Percentiles rank a stretch among this genome's conserved stretches.
These are phyloP conservation scores for Mythimna albipuncta DNA, from an alignment of 2,888 invertebrate genomes.

Conservation along the genomic window DNA sequence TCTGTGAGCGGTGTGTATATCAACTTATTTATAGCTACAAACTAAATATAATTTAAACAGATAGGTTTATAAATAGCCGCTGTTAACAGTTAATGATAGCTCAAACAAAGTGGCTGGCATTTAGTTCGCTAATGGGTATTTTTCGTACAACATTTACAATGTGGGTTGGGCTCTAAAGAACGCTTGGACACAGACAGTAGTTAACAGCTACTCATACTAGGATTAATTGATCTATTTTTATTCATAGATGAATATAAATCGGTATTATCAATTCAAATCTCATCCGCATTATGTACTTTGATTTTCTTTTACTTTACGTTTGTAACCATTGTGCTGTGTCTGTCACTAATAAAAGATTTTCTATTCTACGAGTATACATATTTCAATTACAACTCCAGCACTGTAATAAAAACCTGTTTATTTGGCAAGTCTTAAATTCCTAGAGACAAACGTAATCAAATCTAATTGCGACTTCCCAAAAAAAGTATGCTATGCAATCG, in stretches of 20 bases:
- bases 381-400: too few species aligned
- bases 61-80: conserved; percentile 70
- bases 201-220: conserved; percentile 12
- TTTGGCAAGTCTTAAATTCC: too few species aligned
- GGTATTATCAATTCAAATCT: too few species aligned
- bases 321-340: too few species aligned
- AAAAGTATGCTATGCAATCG: too few species aligned
- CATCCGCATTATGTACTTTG: too few species aligned
- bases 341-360: too few species aligned
- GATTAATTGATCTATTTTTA: not conserved
- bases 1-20: conserved; percentile 21
- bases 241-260: not conserved
- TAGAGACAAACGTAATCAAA: too few species aligned
- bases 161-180: conserved; percentile 50
- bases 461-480: too few species aligned
- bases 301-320: too few species aligned
- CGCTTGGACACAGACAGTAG: conserved; percentile 4
- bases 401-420: too few species aligned
- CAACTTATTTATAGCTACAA: conserved; percentile 48
- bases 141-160: conserved; percentile 71
- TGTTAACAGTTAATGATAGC: conserved; percentile 76
- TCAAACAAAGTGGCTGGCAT: conserved; percentile 78
- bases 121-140: conserved; percentile 75
- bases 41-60: conserved; percentile 63
- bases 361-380: too few species aligned